Conservation (phyloP, 2,888 invertebrate genomes). For the Diaprepes abbreviatus region DNA sequence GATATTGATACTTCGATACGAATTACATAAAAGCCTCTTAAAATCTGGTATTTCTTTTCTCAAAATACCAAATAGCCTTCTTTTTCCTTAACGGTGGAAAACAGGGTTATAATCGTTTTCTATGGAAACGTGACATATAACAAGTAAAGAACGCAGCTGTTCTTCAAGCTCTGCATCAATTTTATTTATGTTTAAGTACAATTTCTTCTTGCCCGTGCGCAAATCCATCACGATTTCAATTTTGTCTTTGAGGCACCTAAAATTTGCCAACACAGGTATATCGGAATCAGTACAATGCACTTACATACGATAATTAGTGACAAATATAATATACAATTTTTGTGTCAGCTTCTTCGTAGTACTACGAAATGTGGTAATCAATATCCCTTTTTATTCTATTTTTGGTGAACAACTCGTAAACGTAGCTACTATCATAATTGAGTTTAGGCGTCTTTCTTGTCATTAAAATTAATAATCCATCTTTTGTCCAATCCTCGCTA, state of each 20-base stretch:
- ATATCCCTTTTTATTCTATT: constrained; percentile 38
- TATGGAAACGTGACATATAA: too few relatives aligned
- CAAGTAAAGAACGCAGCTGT: background rate
- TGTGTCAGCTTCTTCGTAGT: too few relatives aligned
- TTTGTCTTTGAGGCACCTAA: too few relatives aligned
- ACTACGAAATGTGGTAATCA: too few relatives aligned
- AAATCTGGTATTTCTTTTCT: constrained; percentile 31
- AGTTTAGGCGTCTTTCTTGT: constrained; percentile 51
- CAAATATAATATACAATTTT: too few relatives aligned
- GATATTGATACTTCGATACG: background rate
- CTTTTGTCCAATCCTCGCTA: constrained; percentile 53
- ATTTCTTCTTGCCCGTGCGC: too few relatives aligned
- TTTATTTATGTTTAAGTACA: constrained; percentile 35
- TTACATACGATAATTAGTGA: too few relatives aligned
- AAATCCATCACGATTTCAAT: too few relatives aligned
- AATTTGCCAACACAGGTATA: too few relatives aligned
- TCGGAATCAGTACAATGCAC: too few relatives aligned
- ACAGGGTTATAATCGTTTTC: too few relatives aligned
- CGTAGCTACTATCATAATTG: constrained; percentile 51
- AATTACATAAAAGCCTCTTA: constrained; percentile 9
- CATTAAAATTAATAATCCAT: constrained; percentile 38
- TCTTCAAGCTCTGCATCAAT: background rate
- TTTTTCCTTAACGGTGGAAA: constrained; percentile 30
- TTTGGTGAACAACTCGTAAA: constrained; percentile 50
- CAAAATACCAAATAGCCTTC: constrained; percentile 35